Evolutionary conservation across 2,888 invertebrate genomes (phyloP), one percentile per base, ranked within the genome.

Genomic region (Chirona hameri): DNA sequence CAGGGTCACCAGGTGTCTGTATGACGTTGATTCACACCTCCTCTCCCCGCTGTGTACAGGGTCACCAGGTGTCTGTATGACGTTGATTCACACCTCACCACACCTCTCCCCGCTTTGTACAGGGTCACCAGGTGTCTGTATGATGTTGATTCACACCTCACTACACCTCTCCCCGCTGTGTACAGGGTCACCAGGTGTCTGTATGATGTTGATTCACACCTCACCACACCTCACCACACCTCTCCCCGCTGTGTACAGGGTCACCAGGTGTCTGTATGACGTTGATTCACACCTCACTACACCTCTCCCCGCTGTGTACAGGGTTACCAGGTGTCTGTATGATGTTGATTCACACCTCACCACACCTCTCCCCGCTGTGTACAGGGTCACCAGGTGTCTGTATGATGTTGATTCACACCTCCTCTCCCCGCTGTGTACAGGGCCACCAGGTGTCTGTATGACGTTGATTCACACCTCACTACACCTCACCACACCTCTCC

Each of bases 31-130:
- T 39, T 9, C 60, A 60, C 3, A 21, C 24, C 60, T 3, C 52
- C 15, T 52, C 52, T 7, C 52, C 52, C 52, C 14, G 10, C 15
- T 29, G 29, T 9, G 3, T 29, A 12, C 69, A 69, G 69, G 69
- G 69, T 14, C 84, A 84, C 81, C 81, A 79, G 69, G 82, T 84
- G 27, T 83, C 84, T 84, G 18, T 84, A 82, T 81, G 85, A 85
- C 69, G 82, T 85, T 39, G 4, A 39, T 39, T 9, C 60, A 60
- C 3, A 21, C 24, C 60, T 3, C 18, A 14, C 24, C 3, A 7
- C 15, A 52, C 52, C 15, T 52, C 52, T 7, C 52, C 52, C 52
- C 14, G 10, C 15, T 29, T 14, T 9, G 3, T 29, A 12, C 69
- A 69, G 69, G 69, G 69, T 14, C 84, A 84, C 81, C 81, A 79